A percentile compares a stretch with the other conserved stretches of the same genome.
phyloP scores from a whole-genome alignment of 2,888 invertebrate genomes.

The Empis livida region DNA sequence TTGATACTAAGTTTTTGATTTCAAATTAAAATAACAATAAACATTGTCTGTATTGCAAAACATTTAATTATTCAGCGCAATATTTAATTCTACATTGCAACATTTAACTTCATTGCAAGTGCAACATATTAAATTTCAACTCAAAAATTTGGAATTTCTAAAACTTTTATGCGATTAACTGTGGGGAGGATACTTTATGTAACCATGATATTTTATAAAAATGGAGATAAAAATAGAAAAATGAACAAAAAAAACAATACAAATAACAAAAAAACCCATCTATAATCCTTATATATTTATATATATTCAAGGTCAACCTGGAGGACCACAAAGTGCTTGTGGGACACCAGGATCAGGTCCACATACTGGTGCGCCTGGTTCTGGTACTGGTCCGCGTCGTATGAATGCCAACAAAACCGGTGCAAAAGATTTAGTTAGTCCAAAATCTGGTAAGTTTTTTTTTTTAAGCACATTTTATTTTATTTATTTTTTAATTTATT shows the following conservation, averaged over 20 bases:
- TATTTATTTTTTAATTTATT: not conserved
- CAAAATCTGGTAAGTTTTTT: conserved; percentile 33
- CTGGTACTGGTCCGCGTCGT: conserved; percentile 34
- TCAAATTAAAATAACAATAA: too few species aligned
- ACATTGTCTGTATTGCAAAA: too few species aligned
- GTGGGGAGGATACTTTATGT: too few species aligned
- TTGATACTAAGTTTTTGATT: too few species aligned
- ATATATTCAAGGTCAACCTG: conserved; percentile 27
- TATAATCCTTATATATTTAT: too few species aligned
- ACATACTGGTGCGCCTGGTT: conserved; percentile 33
- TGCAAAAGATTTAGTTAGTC: conserved; percentile 35
- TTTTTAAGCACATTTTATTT: not conserved
- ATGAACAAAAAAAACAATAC: not conserved
- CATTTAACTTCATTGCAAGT: too few species aligned
- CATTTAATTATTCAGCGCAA: too few species aligned
- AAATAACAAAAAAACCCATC: not conserved
- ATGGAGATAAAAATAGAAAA: not conserved
- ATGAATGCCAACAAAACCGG: conserved; percentile 35
- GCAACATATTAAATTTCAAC: too few species aligned
- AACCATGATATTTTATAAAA: too few species aligned
- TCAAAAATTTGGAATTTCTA: too few species aligned
- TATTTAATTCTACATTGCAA: too few species aligned
- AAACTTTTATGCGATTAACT: too few species aligned
- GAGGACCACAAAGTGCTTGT: conserved; percentile 29
- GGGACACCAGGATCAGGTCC: conserved; percentile 36